A percentile compares a stretch with the other conserved stretches of the same genome.
Conservation (phyloP, 2,113 vertebrate genomes). For the Machaerirhynchus nigripectus region DNA sequence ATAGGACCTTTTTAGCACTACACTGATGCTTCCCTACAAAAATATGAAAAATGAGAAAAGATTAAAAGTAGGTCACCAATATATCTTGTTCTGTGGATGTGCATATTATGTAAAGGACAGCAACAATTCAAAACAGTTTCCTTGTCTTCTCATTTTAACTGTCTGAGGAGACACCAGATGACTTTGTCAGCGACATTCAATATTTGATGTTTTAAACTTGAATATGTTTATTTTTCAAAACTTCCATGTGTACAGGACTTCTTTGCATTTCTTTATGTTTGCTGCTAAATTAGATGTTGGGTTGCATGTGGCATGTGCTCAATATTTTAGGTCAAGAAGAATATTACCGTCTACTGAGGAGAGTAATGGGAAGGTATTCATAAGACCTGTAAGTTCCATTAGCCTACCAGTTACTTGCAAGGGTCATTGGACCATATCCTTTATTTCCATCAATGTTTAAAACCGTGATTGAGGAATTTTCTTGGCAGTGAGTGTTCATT, state of each 20-base stretch:
- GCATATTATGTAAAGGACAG: neutral
- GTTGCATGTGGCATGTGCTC: neutral
- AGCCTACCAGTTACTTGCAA: neutral
- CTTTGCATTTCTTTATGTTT: neutral
- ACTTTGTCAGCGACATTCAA: neutral
- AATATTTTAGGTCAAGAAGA: neutral
- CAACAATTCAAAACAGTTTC: neutral
- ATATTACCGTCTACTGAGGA: neutral
- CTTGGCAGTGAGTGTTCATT: neutral
- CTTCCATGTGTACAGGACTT: neutral
- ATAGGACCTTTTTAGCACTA: neutral
- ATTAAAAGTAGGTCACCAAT: neutral
- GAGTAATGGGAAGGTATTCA: neutral
- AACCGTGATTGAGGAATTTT: neutral
- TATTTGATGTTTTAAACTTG: neutral
- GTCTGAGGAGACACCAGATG: neutral
- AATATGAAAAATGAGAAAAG: neutral
- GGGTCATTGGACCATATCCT: neutral
- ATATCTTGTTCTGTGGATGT: neutral
- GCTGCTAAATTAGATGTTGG: neutral
- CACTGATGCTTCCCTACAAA: neutral
- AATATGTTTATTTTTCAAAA: neutral
- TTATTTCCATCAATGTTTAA: neutral
- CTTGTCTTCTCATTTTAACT: neutral
- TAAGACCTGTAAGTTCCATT: neutral